phyloP scores from a whole-genome alignment of 2,888 invertebrate species.

The Morpho deidamia region DNA sequence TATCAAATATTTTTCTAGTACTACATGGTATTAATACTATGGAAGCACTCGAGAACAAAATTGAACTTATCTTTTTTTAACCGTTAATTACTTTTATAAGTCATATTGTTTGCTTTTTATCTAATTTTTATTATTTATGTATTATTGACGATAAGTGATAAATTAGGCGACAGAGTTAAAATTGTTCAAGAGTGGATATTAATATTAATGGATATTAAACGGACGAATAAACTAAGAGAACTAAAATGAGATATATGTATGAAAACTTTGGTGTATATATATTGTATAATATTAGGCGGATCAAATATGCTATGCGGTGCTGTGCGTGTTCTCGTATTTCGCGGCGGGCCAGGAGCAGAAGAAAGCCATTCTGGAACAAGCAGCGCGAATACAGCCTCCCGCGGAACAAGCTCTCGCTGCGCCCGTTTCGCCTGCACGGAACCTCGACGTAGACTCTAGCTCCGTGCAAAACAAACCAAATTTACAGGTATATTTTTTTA shows the following conservation, averaged over 20 bases:
- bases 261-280: neutral
- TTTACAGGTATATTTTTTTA: conserved; percentile 30
- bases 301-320: conserved; percentile 99
- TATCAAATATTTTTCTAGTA: neutral
- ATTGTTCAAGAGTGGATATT: too few relatives aligned
- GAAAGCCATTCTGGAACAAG: conserved; percentile 71
- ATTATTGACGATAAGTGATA: too few relatives aligned
- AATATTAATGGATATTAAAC: too few relatives aligned
- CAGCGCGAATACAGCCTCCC: conserved; percentile 55
- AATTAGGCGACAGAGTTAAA: too few relatives aligned
- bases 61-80: too few relatives aligned
- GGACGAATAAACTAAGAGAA: too few relatives aligned
- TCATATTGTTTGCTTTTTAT: too few relatives aligned
- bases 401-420: conserved; percentile 17
- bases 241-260: too few relatives aligned
- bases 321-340: conserved; percentile 99
- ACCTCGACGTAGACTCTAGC: neutral
- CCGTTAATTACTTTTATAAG: too few relatives aligned
- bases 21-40: too few relatives aligned
- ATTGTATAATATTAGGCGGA: conserved; percentile 85
- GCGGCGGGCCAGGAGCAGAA: conserved; percentile 93
- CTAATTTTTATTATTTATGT: too few relatives aligned
- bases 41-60: too few relatives aligned
- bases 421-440: conserved; percentile 17
- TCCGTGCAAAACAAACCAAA: conserved; percentile 24